Evolutionary conservation across 92 coral and sea anemone species (phyloP), one percentile per base, ranked within the genome.

Genomic region (Epizoanthus stellaris): DNA sequence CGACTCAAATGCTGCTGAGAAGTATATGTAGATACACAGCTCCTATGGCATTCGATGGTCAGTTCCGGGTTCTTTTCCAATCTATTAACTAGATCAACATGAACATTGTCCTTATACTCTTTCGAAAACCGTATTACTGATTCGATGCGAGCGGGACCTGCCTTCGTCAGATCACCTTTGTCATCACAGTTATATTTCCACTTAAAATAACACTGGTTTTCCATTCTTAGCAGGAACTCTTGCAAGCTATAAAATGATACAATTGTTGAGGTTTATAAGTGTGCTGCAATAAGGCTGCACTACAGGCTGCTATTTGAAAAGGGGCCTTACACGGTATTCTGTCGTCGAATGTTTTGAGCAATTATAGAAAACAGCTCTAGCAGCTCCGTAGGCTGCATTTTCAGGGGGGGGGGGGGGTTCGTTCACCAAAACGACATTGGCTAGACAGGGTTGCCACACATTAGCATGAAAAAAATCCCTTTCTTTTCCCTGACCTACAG

Each of bases 1-100:
- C 88, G 83, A 19, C 67, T 71, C 56, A 89, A 77, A 80, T 92
- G 91, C 67, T 81, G 70, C 43, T 63, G 67, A 65, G 92, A 86
- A n/a, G 91, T 86, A 80, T 89, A 86, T 19, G 92, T 86, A 67
- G 92, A 86, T 45, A 92, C 91, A 87, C 95, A 86, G 82, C 75
- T 85, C 61, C 88, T 85, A 34, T 85, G 88, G 30, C 84, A 76
- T n/a, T 61, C 88, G 39, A 85, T 73, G 75, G 88, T 85, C 25
- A 76, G 56, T 85, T 85, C 60, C 39, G 88, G 65, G 65, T 85
- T 85, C 21, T 36, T 61, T 42, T 49, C 82, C 45, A 85, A 59
- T 76, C 40, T 56, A 19, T 75, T 61, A 34, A 42, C 84, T 62
- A 85, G 70, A 58, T 85, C 84, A 67, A 73, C 65, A 66, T 86